Evolutionary conservation across 2,888 invertebrate genomes (phyloP), one percentile per base, ranked within the genome.

Genomic region (Stegophylla sp.): DNA sequence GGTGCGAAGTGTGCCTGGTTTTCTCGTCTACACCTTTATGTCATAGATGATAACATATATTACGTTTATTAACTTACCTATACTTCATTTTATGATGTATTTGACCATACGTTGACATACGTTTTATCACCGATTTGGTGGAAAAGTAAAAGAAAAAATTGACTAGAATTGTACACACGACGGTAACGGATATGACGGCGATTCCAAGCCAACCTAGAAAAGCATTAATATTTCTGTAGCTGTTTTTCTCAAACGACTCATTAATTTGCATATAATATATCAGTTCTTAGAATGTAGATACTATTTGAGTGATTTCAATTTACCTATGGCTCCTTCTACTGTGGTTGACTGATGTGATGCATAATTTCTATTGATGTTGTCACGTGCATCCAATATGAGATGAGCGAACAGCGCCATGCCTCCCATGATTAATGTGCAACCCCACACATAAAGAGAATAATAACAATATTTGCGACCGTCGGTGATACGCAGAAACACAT

Each of bases 401-500:
- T 95, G 94, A 0, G 94, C 92, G 86, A 93, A 93, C 67, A 94
- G 89, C 0, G 94, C 94, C 85, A 94, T 88, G 0, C 88, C 89
- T 0, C 93, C 91, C 89, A 94, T 91, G 26, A 90, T 85, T 0
- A 90, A 86, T 0, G 94, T 94, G 83, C 90, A 90, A 7, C 91
- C 89, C 94, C 94, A 94, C 0, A 93, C 93, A 84, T 93, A 94
- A 59, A 89, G 89, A 0, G 94, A 94, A 86, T 95, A 95, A 85
- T 94, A 94, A 85, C 94, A 94, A 86, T 94, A 95, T 87, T 94
- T 94, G 82, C 92, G 90, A 0, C 93, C 93, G 86, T 95, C 94
- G 0, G 94, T 94, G 81, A 94, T 93, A 81, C 94, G 89, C 5
- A 95, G 87, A 85, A 94, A 95, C 4, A 95, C 94, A 86, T 94